Evolutionary conservation across 2,797 vertebrate genomes (phyloP), one percentile per base, ranked within the genome.

Genomic region (Hapalemur alaotrensis): DNA sequence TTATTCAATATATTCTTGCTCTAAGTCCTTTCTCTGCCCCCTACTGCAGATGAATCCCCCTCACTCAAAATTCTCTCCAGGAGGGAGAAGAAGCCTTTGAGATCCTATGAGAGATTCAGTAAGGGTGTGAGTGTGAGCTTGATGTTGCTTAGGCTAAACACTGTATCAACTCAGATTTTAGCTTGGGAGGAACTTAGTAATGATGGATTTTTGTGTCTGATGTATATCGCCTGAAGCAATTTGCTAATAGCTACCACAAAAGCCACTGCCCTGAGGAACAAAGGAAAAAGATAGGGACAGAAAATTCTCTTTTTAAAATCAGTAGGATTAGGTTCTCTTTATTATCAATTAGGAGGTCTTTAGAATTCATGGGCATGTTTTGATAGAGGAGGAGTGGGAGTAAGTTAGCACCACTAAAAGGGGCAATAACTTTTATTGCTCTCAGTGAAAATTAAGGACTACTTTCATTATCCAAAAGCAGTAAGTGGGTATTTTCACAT

Each of bases 391-490:
- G 46, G 79, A 82, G 69, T 54, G 67, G 61, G 70, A 88, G 81
- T 61, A 61, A 97, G 88, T 94, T 85, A 92, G 93, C 52, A 57
- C 52, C 92, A 94, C 93, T 96, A 92, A 96, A 93, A 89, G 92
- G 86, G 86, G 83, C 87, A 97, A 93, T 96, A 97, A 96, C 81
- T 97, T 97, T 96, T 97, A 97, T 93, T 86, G 70, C 92, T 72
- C 85, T 94, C 85, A 0, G 67, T 76, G 96, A 90, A 96, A 96
- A 95, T 91, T 94, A 92, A 96, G 95, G 85, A 89, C 93, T 61
- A 75, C 91, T 95, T 97, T 95, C 84, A 89, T 95, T 95, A 95
- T 59, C 95, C 91, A 75, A 91, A 92, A 78, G 85, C 94, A 94
- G 91, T 1, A n/a, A 96, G 91, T 83, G 95, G 76, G 75, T 54